Evolutionary conservation across 2,113 vertebrate genomes (phyloP), one percentile per base, ranked within the genome.

Genomic region (Nanorana parkeri): DNA sequence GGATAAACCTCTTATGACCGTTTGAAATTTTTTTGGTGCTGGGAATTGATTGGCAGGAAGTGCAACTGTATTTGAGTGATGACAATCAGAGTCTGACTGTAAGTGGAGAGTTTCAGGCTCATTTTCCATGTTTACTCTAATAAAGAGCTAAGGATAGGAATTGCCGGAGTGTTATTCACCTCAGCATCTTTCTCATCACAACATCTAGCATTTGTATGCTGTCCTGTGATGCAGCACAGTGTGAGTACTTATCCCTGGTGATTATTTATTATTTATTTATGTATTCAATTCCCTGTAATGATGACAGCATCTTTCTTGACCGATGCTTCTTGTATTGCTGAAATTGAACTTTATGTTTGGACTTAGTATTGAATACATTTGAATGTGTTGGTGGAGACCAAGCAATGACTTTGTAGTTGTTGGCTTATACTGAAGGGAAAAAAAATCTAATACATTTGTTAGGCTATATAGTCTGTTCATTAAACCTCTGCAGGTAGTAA

Each of bases 91-190:
- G 54, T 21, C 28, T 58, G 54, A 56, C 24, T 73, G 58, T 32
- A 72, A 72, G 54, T 72, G 68, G 47, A 72, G 68, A 26, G 51
- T 24, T 72, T 54, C 54, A 7, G 20, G 15, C 23, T 72, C 23
- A 52, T 72, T 72, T 72, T 55, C 68, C 19, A 19, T 51, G 52
- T 23, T 69, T 16, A 69, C 23, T 51, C 66, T 15, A 68, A 47
- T 68, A 69, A n/a, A 51, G 21, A 23, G 17, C n/a, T 71, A 23
- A 54, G 21, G 41, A 72, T 72, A n/a, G n/a, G n/a, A n/a, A n/a
- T n/a, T n/a, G n/a, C n/a, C n/a, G n/a, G n/a, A n/a, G n/a, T n/a
- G 23, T 72, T 72, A 28, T 41, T 72, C 51, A 55, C 52, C 16
- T 32, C 69, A 20, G 69, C 24, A 55, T 58, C 5, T n/a, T 21